Conservation (phyloP, 2,113 vertebrate species). For the Sebastes fasciatus region DNA sequence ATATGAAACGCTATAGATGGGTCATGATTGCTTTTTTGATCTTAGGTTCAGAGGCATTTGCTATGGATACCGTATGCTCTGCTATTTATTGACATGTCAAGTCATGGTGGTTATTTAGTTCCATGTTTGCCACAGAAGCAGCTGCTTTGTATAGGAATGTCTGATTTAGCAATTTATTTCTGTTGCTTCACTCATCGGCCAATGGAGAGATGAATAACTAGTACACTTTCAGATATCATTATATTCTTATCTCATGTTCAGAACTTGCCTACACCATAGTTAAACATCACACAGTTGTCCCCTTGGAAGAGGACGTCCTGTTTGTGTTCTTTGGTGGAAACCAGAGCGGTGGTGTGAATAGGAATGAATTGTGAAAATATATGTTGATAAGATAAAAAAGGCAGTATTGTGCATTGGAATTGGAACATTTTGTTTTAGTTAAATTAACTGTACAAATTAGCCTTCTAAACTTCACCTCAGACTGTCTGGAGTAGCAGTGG, state of each 20-base stretch:
- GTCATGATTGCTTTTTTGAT: neutral
- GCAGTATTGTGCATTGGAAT: no score
- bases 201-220: neutral
- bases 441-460: neutral
- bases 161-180: neutral
- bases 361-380: neutral
- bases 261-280: neutral
- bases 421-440: neutral
- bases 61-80: neutral
- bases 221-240: neutral
- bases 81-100: neutral
- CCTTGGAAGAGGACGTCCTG: neutral
- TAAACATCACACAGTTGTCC: conserved; percentile 7
- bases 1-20: neutral
- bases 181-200: neutral
- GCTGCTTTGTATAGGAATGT: neutral
- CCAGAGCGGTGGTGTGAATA: neutral
- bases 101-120: neutral
- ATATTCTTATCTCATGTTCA: conserved; percentile 4
- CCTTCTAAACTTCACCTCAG: neutral
- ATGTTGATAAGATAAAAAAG: neutral
- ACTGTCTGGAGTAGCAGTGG: neutral
- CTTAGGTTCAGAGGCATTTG: neutral
- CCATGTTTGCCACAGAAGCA: neutral
- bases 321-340: neutral